Evolutionary conservation across 2,888 invertebrate species (phyloP).

Genomic region (Sesia apiformis): DNA sequence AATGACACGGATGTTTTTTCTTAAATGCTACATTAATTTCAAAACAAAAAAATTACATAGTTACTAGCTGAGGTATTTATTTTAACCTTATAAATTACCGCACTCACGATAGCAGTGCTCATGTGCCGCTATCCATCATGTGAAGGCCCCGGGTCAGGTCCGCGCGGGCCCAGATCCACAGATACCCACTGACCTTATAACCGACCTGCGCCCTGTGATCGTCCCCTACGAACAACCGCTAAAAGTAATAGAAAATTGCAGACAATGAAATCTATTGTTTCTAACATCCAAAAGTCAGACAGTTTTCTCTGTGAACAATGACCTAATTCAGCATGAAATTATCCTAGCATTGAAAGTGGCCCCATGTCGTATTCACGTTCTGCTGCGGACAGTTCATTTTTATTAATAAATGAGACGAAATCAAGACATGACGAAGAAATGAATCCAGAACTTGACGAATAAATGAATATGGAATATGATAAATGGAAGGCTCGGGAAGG

Average conservation of each 20-base stretch:
- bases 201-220: neutral
- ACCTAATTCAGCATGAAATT: constrained; percentile 68
- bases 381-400: constrained; percentile 75
- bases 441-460: constrained; percentile 76
- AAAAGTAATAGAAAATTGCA: neutral
- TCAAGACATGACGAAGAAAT: constrained; percentile 76
- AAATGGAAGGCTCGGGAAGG: constrained; percentile 70
- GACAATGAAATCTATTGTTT: neutral
- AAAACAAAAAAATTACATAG: too few species aligned
- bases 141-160: constrained; percentile 35
- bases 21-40: too few species aligned
- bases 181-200: constrained; percentile 27
- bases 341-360: constrained; percentile 69
- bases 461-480: constrained; percentile 76
- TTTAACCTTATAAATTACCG: constrained; percentile 21
- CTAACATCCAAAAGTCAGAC: constrained; percentile 15
- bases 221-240: neutral
- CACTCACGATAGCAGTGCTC: constrained; percentile 24
- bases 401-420: constrained; percentile 77
- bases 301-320: neutral
- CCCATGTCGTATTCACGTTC: constrained; percentile 56
- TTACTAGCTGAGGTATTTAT: too few species aligned
- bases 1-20: too few species aligned
- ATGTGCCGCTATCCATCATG: constrained; percentile 48
- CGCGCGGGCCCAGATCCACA: constrained; percentile 27